A percentile compares a stretch with the other conserved stretches of the same genome.
Conservation (phyloP, 1,140 invertebrate genomes). For the Bombus vancouverensis region DNA sequence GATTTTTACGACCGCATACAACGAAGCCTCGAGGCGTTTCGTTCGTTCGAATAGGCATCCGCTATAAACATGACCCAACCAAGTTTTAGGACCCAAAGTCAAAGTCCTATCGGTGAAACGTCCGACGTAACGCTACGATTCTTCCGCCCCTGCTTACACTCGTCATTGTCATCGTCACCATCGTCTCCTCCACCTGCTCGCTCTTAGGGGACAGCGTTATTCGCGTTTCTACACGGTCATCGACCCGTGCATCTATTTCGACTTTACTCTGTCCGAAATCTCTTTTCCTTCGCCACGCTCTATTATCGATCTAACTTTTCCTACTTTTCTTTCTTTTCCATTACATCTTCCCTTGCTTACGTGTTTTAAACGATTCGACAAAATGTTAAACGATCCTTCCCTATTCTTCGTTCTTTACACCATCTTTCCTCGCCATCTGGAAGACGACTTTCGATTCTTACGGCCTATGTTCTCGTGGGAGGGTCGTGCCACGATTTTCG, state of each 20-base stretch:
- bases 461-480: background rate
- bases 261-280: background rate
- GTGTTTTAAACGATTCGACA: background rate
- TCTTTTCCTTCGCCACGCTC: background rate
- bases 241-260: constrained; percentile 29
- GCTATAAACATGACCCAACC: too few relatives aligned
- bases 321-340: background rate
- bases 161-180: background rate
- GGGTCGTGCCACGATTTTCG: too few relatives aligned
- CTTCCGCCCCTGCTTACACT: too few relatives aligned
- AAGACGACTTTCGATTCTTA: background rate
- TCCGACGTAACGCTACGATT: too few relatives aligned
- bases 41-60: too few relatives aligned
- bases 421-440: constrained; percentile 9
- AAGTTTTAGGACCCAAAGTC: too few relatives aligned
- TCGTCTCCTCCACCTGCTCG: constrained; percentile 12
- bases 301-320: background rate
- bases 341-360: rapidly evolving
- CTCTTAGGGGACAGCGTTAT: constrained; percentile 11
- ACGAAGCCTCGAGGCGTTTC: too few relatives aligned
- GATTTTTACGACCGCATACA: too few relatives aligned
- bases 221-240: constrained; percentile 38
- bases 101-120: too few relatives aligned
- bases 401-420: background rate
- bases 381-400: background rate